Evolutionary conservation across 2,888 invertebrate genomes (phyloP).

Genomic region (Polydrusus tereticollis): DNA sequence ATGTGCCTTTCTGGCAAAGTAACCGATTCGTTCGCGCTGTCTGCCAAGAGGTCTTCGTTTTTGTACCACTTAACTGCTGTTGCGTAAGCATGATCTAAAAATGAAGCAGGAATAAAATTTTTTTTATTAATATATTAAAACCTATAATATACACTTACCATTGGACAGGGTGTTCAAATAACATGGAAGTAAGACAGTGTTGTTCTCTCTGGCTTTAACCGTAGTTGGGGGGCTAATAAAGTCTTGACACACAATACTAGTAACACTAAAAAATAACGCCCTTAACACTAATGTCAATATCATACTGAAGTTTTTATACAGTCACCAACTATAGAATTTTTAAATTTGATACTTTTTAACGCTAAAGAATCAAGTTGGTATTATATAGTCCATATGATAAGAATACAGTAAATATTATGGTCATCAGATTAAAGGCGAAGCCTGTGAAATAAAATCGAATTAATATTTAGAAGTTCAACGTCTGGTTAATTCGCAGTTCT

Average conservation of each 20-base stretch:
- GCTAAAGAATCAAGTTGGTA: too few species aligned
- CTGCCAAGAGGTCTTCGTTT: constrained; percentile 73
- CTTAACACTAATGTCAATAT: constrained; percentile 1
- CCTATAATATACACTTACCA: too few species aligned
- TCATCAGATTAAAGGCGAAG: neutral
- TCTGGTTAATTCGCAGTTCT: neutral
- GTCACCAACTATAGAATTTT: too few species aligned
- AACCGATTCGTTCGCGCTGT: constrained; percentile 60
- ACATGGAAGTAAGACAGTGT: constrained; percentile 84
- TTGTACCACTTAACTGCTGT: constrained; percentile 78
- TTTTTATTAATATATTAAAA: too few species aligned
- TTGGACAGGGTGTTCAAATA: constrained; percentile 78
- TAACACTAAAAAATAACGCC: neutral
- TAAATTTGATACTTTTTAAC: too few species aligned
- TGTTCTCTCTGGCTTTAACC: constrained; percentile 82
- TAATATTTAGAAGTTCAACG: constrained; percentile 1
- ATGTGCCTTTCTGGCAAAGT: constrained; percentile 71
- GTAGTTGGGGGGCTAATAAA: constrained; percentile 81
- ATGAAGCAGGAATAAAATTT: too few species aligned
- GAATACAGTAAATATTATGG: too few species aligned
- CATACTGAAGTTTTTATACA: neutral
- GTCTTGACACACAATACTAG: constrained; percentile 44
- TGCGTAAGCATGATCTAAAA: constrained; percentile 71
- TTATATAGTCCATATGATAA: too few species aligned
- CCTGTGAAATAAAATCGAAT: neutral